Base-by-base conservation (phyloP, 2,888 invertebrate species). In the Macrophya annulata region DNA sequence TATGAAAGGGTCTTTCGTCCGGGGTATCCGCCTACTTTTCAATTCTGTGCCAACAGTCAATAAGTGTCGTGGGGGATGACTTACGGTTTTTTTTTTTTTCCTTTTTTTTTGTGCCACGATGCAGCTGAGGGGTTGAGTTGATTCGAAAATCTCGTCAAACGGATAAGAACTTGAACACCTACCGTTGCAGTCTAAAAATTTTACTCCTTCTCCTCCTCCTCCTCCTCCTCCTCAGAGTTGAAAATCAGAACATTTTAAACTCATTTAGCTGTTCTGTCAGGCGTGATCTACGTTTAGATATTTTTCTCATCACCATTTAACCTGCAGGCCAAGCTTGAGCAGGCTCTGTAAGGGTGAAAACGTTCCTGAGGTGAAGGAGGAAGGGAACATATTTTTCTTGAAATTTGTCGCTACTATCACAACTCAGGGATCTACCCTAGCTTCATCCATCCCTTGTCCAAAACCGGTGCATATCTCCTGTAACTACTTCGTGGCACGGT, bases 21-120 rank as follows among this genome's bases (percentile, higher is more conserved):
- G 9, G 51, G 51, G 51, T 62, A 21, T 83, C 45, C 65, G 86
- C 89, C 92, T 92, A 91, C 92, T 93, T 93, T 93, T 92, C 93
- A 92, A 93, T 93, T 93, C 91, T 90, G 88, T 88, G 86, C 91
- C 89, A 89, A 90, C 90, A 93, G 92, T 93, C 93, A 93, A 93
- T 93, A 93, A 93, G 93, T 92, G 93, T 93, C 93, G 91, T 71
- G 31, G 89, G 89, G 91, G 90, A 93, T 93, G 93, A 93, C 92
- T 89, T 92, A 93, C 91, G 88, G 90, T 87, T 62, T 62, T 37
- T 25, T 55, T 76, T 48, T 37, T 25, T n/a, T n/a, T n/a, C n/a
- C n/a, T n/a, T n/a, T n/a, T n/a, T 55, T 76, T 48, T 37, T 25
- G 55, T 12, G 17, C 31, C 37, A 10, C 51, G 31, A 51, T 31